These are phyloP conservation scores for Drosophila oshimai DNA, from an alignment of 1,140 invertebrate genomes.

Conservation along the genomic window DNA sequence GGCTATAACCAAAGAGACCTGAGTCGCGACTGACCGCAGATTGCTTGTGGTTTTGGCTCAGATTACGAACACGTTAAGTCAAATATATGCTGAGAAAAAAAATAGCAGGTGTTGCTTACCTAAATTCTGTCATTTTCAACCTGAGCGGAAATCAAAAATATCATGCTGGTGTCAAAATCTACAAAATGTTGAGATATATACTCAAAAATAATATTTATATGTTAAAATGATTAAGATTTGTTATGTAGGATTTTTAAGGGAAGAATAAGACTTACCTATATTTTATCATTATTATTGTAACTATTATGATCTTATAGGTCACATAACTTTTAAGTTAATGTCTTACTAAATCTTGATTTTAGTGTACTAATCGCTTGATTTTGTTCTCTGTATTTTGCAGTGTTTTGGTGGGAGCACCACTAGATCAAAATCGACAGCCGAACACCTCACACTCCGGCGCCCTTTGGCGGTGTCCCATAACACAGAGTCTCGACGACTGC, in stretches of 20 bases:
- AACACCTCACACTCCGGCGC: slow-evolving; percentile 93
- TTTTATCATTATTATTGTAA: no score
- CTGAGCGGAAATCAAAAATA: neutral
- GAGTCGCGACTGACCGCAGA: slow-evolving; percentile 15
- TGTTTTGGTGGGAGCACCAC: slow-evolving; percentile 95
- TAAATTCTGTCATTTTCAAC: neutral
- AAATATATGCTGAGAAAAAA: neutral
- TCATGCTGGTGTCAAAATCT: neutral
- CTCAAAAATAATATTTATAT: neutral
- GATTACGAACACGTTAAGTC: neutral
- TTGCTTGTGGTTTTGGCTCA: slow-evolving; percentile 5
- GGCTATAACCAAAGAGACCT: neutral
- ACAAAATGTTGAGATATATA: neutral
- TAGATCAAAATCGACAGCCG: slow-evolving; percentile 93
- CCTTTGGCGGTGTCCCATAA: slow-evolving; percentile 92
- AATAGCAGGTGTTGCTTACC: neutral
- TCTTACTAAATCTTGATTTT: no score
- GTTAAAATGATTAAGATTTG: no score
- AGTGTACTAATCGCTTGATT: neutral
- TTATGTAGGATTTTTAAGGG: no score
- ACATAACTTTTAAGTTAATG: no score
- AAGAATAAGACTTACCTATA: no score
- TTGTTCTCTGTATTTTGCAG: slow-evolving; percentile 83
- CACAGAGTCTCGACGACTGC: slow-evolving; percentile 87
- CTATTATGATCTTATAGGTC: no score